Percentiles rank a stretch among this genome's conserved stretches.
phyloP scores from a whole-genome alignment of 2,113 vertebrate genomes.

The Festucalex cinctus region DNA sequence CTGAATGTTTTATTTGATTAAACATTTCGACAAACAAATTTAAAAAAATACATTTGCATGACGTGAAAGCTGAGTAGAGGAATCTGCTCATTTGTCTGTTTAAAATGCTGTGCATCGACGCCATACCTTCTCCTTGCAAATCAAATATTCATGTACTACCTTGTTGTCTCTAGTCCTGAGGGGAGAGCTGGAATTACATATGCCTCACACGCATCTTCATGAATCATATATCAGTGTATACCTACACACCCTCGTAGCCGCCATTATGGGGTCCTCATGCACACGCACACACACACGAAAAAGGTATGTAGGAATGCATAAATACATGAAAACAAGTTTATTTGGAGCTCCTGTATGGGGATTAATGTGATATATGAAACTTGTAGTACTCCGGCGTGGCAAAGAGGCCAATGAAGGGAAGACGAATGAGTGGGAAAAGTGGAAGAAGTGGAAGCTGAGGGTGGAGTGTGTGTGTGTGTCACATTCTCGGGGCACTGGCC shows the following conservation, averaged over 20 bases:
- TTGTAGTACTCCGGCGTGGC: constrained; percentile 24
- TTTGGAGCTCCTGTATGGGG: constrained; percentile 46
- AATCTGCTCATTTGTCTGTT: constrained; percentile 58
- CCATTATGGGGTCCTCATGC: constrained; percentile 59
- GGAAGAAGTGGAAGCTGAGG: constrained; percentile 29
- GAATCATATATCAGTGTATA: constrained; percentile 77
- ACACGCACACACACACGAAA: constrained; percentile 15
- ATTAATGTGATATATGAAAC: constrained; percentile 46
- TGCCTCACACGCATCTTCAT: constrained; percentile 75
- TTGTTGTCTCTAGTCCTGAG: constrained; percentile 79
- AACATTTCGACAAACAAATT: constrained; percentile 7
- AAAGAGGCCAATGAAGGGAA: constrained; percentile 24
- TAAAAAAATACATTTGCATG: constrained; percentile 53
- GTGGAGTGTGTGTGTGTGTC: constrained; percentile 17
- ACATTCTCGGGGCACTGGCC: constrained; percentile 60
- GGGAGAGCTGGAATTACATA: constrained; percentile 74
- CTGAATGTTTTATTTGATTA: background rate
- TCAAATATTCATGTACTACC: constrained; percentile 81
- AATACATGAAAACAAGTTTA: constrained; percentile 60
- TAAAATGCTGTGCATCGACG: constrained; percentile 75
- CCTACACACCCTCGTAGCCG: constrained; percentile 60
- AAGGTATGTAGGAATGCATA: constrained; percentile 48
- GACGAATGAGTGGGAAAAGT: constrained; percentile 20
- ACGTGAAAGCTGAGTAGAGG: constrained; percentile 36
- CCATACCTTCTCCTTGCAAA: constrained; percentile 75